Base-by-base conservation (phyloP, 2,888 invertebrate genomes). In the Micoletzkya japonica region DNA sequence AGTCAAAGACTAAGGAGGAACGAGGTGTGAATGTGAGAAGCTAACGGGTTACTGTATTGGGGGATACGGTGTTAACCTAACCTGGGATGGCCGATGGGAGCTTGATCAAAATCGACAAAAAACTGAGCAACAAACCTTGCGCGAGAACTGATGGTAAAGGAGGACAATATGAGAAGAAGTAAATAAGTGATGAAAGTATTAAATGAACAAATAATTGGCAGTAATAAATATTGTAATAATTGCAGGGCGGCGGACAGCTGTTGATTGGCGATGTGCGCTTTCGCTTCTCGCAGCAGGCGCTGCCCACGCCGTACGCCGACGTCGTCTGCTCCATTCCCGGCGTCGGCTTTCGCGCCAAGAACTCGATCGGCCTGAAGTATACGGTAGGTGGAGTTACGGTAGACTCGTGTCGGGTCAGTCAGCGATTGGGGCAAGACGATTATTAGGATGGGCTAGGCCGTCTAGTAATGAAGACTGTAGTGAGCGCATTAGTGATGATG, bases 361-460 rank as follows among this genome's bases (percentile, higher is more conserved):
- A n/a, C 14, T 49, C 61, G 6, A 36, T 61, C 61, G 61, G 49
- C 30, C 28, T 50, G 34, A 61, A 61, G 61, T 61, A 49, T 49
- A 61, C 61, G 61, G 61, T 61, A 61, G n/a, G 61, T 49, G 20
- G 44, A 14, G 44, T 20, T n/a, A n/a, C n/a, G n/a, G n/a, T n/a
- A n/a, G n/a, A n/a, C n/a, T n/a, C n/a, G n/a, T n/a, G n/a, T n/a
- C n/a, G n/a, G n/a, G n/a, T n/a, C n/a, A n/a, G n/a, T n/a, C n/a
- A n/a, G n/a, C n/a, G n/a, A n/a, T n/a, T n/a, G n/a, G n/a, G n/a
- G n/a, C n/a, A n/a, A n/a, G n/a, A n/a, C n/a, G n/a, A n/a, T n/a
- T n/a, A n/a, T n/a, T n/a, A n/a, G n/a, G n/a, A n/a, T n/a, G n/a
- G n/a, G n/a, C n/a, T n/a, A n/a, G n/a, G n/a, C n/a, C n/a, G n/a